These are phyloP conservation scores for Oryzias javanicus DNA, from an alignment of 2,113 vertebrate genomes.

Conservation along the genomic window DNA sequence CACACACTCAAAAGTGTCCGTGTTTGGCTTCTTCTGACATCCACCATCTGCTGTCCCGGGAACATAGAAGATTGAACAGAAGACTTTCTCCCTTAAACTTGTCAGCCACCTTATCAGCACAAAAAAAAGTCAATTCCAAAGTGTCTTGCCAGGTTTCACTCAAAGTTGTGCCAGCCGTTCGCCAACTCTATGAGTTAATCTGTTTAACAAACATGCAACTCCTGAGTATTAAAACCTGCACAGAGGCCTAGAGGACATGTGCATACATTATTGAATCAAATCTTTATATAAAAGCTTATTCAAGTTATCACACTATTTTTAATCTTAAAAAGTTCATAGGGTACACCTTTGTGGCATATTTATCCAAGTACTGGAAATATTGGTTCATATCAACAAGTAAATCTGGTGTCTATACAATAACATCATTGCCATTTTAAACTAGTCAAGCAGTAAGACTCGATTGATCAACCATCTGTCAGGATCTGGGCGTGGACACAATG, in stretches of 20 bases:
- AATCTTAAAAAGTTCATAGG: too few relatives aligned
- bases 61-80: conserved; percentile 68
- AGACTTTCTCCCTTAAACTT: conserved; percentile 56
- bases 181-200: conserved; percentile 56
- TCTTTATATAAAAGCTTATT: too few relatives aligned
- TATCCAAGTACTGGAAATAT: too few relatives aligned
- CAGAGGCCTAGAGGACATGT: conserved; percentile 1
- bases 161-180: conserved; percentile 25
- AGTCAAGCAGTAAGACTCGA: too few relatives aligned
- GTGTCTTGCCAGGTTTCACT: conserved; percentile 38
- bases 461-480: too few relatives aligned
- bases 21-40: conserved; percentile 73
- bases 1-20: conserved; percentile 59
- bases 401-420: too few relatives aligned
- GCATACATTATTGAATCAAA: too few relatives aligned
- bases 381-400: too few relatives aligned
- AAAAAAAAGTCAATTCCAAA: not conserved
- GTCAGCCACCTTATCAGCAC: conserved; percentile 39
- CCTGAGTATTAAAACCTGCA: conserved; percentile 16
- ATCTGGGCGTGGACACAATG: too few relatives aligned
- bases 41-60: conserved; percentile 73
- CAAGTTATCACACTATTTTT: too few relatives aligned
- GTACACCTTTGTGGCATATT: too few relatives aligned
- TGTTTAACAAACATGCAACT: conserved; percentile 26
- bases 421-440: too few relatives aligned